A percentile compares a stretch with the other conserved stretches of the same genome.
These are phyloP conservation scores for Cephonodes hylas DNA, from an alignment of 2,888 invertebrate genomes.

Conservation along the genomic window DNA sequence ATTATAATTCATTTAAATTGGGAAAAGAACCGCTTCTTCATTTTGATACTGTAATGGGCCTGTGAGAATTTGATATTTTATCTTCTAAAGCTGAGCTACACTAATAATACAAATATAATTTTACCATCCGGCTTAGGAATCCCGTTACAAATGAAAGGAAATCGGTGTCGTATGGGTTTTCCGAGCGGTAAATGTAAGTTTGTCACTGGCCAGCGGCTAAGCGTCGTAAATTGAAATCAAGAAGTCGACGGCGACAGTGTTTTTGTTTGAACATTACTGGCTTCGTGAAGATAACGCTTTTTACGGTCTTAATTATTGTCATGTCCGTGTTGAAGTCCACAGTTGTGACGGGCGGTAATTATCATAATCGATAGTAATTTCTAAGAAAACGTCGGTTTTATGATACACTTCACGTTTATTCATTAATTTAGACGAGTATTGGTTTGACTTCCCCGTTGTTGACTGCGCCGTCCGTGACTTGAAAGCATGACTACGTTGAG, in stretches of 20 bases:
- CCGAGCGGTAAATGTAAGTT: constrained; percentile 24
- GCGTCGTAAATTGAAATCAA: constrained; percentile 64
- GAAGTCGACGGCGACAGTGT: constrained; percentile 58
- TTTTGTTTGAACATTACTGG: constrained; percentile 73
- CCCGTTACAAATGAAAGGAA: constrained; percentile 20
- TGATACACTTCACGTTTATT: neutral
- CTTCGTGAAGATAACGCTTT: constrained; percentile 67
- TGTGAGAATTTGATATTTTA: constrained; percentile 72
- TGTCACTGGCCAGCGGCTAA: constrained; percentile 37
- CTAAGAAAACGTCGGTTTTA: constrained; percentile 36
- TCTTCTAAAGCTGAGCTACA: constrained; percentile 34
- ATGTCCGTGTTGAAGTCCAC: constrained; percentile 54
- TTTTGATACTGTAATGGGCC: constrained; percentile 58
- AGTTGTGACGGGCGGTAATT: constrained; percentile 66
- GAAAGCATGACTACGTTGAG: neutral
- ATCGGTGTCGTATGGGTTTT: neutral
- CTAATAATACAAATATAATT: constrained; percentile 15
- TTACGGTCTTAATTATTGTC: constrained; percentile 73
- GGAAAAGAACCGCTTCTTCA: constrained; percentile 55
- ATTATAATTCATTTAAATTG: constrained; percentile 76
- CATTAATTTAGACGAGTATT: neutral
- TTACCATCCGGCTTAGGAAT: constrained; percentile 3
- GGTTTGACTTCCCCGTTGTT: neutral
- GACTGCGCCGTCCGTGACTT: neutral
- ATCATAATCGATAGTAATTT: constrained; percentile 69